These are phyloP conservation scores for Myzus persicae DNA, from an alignment of 1,140 invertebrate genomes.

Conservation along the genomic window DNA sequence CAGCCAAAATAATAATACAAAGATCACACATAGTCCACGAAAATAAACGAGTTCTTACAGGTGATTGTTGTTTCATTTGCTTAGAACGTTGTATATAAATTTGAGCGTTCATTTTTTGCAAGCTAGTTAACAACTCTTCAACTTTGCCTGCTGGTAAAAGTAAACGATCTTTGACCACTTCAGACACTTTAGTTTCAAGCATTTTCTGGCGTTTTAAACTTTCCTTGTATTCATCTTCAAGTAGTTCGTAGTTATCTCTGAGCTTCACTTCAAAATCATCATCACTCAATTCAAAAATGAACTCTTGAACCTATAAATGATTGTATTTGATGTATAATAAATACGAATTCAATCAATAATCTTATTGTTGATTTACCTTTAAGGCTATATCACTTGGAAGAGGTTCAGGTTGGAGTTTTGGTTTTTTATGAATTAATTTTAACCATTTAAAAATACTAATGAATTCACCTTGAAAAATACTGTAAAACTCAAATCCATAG, in stretches of 20 bases:
- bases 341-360: not conserved
- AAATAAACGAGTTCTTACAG: conserved; percentile 79
- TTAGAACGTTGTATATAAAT: conserved; percentile 93
- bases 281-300: conserved; percentile 90
- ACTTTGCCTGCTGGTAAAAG: conserved; percentile 85
- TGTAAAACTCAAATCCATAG: conserved; percentile 92
- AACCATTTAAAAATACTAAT: conserved; percentile 93
- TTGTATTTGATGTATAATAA: conserved; percentile 25
- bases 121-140: conserved; percentile 85
- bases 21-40: conserved; percentile 82
- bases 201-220: conserved; percentile 90
- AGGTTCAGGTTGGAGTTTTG: conserved; percentile 67
- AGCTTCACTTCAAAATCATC: conserved; percentile 98
- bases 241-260: conserved; percentile 92
- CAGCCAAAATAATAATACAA: conserved; percentile 85
- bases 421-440: conserved; percentile 78
- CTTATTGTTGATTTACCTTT: conserved; percentile 71
- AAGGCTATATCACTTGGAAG: conserved; percentile 88
- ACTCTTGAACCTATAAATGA: conserved; percentile 75
- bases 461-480: conserved; percentile 91
- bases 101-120: conserved; percentile 89
- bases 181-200: conserved; percentile 86
- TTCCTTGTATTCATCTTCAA: conserved; percentile 96
- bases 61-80: conserved; percentile 77
- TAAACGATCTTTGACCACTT: conserved; percentile 78